These are phyloP conservation scores for Cyprinodon tularosa DNA, from an alignment of 2,113 vertebrate genomes.

Conservation along the genomic window DNA sequence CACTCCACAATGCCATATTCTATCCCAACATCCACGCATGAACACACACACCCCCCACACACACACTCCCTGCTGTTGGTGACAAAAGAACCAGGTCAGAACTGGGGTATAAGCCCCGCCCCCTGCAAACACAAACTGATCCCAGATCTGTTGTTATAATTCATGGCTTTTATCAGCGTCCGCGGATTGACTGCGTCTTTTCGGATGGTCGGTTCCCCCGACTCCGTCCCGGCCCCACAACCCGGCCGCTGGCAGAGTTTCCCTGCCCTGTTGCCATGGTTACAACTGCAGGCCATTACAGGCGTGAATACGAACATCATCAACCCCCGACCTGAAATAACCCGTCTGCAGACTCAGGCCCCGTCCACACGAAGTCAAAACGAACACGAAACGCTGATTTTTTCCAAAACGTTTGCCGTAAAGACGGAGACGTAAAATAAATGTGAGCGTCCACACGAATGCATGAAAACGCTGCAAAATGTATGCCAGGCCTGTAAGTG, in stretches of 20 bases:
- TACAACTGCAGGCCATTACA: constrained; percentile 55
- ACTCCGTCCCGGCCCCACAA: neutral
- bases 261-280: constrained; percentile 54
- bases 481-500: too few species aligned
- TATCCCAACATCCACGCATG: neutral
- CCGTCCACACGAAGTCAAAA: too few species aligned
- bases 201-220: constrained; percentile 6
- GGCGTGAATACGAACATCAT: constrained; percentile 60
- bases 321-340: constrained; percentile 56
- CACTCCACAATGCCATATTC: neutral
- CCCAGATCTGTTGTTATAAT: constrained; percentile 3
- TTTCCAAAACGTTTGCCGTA: too few species aligned
- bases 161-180: constrained; percentile 30
- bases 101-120: constrained; percentile 18
- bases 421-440: too few species aligned
- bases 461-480: too few species aligned
- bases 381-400: too few species aligned
- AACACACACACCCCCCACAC: constrained; percentile 15
- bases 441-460: too few species aligned
- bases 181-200: constrained; percentile 31
- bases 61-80: constrained; percentile 30
- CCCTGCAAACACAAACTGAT: constrained; percentile 4
- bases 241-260: constrained; percentile 35
- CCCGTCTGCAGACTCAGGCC: constrained; percentile 34
- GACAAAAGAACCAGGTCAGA: constrained; percentile 55